These are phyloP conservation scores for Drosophila nannoptera DNA, from an alignment of 1,140 invertebrate species.

Conservation along the genomic window DNA sequence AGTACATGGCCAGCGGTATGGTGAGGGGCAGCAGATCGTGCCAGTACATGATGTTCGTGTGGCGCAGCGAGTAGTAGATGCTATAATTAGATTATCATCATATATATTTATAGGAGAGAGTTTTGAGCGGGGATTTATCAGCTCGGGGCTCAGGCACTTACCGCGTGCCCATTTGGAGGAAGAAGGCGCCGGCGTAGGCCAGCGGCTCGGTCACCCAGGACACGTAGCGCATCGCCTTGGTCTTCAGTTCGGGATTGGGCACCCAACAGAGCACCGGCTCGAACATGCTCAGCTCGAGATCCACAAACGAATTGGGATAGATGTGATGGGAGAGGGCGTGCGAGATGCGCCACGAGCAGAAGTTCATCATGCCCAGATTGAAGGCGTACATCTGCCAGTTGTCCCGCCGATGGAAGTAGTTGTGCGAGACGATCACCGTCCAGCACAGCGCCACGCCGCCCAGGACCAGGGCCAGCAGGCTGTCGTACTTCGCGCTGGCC, in stretches of 20 bases:
- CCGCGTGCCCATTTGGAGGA: constrained; percentile 68
- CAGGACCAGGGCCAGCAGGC: constrained; percentile 78
- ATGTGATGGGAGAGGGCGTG: constrained; percentile 90
- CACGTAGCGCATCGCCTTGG: constrained; percentile 76
- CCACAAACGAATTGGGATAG: constrained; percentile 88
- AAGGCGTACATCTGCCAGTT: constrained; percentile 91
- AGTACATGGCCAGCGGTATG: constrained; percentile 81
- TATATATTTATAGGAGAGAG: too few species aligned
- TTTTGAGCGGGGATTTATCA: constrained; percentile 4
- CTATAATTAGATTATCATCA: constrained; percentile 40
- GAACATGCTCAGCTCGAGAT: constrained; percentile 85
- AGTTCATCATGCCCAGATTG: constrained; percentile 84
- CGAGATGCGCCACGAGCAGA: constrained; percentile 87
- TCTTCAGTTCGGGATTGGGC: constrained; percentile 80
- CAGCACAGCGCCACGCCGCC: constrained; percentile 82
- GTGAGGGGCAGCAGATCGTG: constrained; percentile 80
- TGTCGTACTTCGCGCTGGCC: constrained; percentile 80
- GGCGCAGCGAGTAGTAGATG: constrained; percentile 64
- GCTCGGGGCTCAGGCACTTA: constrained; percentile 38
- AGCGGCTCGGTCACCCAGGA: constrained; percentile 81
- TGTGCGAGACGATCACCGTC: constrained; percentile 84
- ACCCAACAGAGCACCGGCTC: constrained; percentile 87
- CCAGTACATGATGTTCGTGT: constrained; percentile 72
- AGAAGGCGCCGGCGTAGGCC: constrained; percentile 80
- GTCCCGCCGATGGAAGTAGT: constrained; percentile 89